These are phyloP conservation scores for Caenorhabditis remanei DNA, from an alignment of 1,140 invertebrate species.

Conservation along the genomic window DNA sequence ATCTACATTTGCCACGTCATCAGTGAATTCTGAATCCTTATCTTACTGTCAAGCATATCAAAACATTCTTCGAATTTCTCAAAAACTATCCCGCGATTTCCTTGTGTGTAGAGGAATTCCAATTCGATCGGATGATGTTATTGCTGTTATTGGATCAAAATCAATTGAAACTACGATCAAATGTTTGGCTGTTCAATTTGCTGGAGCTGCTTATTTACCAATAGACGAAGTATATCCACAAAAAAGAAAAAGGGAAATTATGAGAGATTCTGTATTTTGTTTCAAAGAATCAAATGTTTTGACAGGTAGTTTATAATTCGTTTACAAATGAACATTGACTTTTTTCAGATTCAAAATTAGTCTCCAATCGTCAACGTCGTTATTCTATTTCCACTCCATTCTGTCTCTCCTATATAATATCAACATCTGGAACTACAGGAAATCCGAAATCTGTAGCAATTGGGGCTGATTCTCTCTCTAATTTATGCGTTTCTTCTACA, in stretches of 20 bases:
- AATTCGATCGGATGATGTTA: conserved; percentile 55
- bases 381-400: background rate
- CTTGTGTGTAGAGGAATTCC: conserved; percentile 1
- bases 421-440: conserved; percentile 67
- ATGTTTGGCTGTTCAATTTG: conserved; percentile 54
- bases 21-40: background rate
- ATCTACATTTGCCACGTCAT: background rate
- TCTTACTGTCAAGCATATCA: background rate
- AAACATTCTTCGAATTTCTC: background rate
- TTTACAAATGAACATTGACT: background rate
- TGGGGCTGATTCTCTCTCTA: conserved; percentile 6
- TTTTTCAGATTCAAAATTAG: background rate
- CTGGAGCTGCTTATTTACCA: conserved; percentile 65
- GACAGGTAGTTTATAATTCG: background rate
- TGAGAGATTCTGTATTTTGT: background rate
- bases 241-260: conserved; percentile 12
- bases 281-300: background rate
- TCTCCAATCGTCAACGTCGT: background rate
- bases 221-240: conserved; percentile 38
- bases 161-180: conserved; percentile 37
- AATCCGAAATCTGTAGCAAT: conserved; percentile 61
- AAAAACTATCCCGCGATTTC: background rate
- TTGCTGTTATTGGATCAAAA: conserved; percentile 51
- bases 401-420: conserved; percentile 63
- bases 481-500: conserved; percentile 3